Evolutionary conservation across 2,113 vertebrate genomes (phyloP), one percentile per base, ranked within the genome.

Genomic region (Eulemur rufifrons): DNA sequence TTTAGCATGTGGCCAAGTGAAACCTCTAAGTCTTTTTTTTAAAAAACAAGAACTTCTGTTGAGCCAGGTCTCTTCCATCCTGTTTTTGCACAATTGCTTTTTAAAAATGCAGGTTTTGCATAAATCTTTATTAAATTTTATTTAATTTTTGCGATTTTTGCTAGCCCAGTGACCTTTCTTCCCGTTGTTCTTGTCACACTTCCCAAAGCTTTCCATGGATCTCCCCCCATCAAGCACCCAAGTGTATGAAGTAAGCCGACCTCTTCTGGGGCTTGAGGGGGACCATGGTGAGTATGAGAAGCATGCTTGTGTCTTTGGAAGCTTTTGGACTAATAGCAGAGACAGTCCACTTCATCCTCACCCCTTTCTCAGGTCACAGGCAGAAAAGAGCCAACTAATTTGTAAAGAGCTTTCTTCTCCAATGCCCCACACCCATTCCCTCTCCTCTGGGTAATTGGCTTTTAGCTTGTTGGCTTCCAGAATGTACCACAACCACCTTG

Each of bases 1-100:
- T 54, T 85, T 68, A 95, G 68, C 92, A 59, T 87, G 64, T 87
- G 94, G 94, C 94, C 94, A 97, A 96, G 69, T 29, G 80, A 89
- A 95, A 59, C 42, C 47, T 93, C 89, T 78, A 37, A 86, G 89
- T 45, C 34, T 88, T 56, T 54, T 64, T 52, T 61, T 42, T 45
- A 21, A 66, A 56, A 66, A 50, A 34, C 47, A 90, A 94, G 54
- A 92, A 95, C 64, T 83, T 91, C 83, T 90, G 69, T 88, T 45
- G 27, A 97, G 45, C 71, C 59, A 76, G 56, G 27, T 50, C 45
- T 93, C 59, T 91, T 94, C 77, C 63, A 89, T 86, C 56, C 73
- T 91, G 56, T 47, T 89, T 93, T 66, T 91, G 17, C 82, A 34
- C n/a, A 50, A 68, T 21, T 77, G 23, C 64, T 94, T 83, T 93